phyloP scores from a whole-genome alignment of 1,140 invertebrate genomes.

The Latrodectus geometricus region DNA sequence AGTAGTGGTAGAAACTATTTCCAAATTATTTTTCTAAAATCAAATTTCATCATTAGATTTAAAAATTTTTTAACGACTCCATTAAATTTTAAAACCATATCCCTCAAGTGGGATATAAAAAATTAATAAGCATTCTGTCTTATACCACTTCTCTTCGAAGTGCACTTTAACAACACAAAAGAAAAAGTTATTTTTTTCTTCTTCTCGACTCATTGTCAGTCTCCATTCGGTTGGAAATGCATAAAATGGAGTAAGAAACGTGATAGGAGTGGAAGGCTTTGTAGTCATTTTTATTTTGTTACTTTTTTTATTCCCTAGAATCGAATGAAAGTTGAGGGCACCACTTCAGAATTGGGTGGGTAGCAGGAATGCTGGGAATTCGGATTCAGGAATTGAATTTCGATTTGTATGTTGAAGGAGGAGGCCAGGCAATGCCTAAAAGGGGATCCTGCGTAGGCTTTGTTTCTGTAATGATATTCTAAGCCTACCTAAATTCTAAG shows the following conservation, averaged over 20 bases:
- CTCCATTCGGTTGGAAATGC: constrained; percentile 48
- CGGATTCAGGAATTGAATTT: constrained; percentile 56
- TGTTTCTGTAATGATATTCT: not conserved
- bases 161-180: not conserved
- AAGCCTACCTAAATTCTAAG: too few species aligned
- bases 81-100: too few species aligned
- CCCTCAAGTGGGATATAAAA: not conserved
- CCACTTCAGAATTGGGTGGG: constrained; percentile 1
- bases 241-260: constrained; percentile 46
- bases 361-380: constrained; percentile 22
- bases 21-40: too few species aligned
- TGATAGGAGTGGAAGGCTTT: constrained; percentile 36
- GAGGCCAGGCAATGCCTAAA: not conserved
- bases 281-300: constrained; percentile 29
- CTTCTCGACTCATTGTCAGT: constrained; percentile 39
- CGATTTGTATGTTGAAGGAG: constrained; percentile 25
- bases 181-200: constrained; percentile 4
- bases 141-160: not conserved
- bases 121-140: not conserved
- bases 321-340: constrained; percentile 3
- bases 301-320: constrained; percentile 13
- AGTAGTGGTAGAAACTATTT: too few species aligned
- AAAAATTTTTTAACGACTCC: too few species aligned
- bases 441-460: not conserved
- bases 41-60: too few species aligned